Percentiles rank a stretch among this genome's conserved stretches.
Evolutionary conservation across 2,797 vertebrate species (phyloP).

Genomic region (Acipenser oxyrinchus): DNA sequence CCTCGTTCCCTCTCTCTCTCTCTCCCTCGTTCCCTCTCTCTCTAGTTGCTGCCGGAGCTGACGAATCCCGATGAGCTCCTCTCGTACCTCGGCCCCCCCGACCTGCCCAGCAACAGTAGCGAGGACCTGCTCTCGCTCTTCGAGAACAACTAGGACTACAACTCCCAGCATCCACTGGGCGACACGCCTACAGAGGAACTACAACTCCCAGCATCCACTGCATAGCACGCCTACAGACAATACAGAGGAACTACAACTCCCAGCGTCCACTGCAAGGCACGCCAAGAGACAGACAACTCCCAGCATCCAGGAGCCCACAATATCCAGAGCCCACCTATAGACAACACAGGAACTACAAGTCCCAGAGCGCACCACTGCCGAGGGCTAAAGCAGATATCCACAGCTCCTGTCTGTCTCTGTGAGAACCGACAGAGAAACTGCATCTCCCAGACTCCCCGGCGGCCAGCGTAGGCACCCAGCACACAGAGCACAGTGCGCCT

Average conservation of each 20-base stretch:
- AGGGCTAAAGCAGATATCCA: too few species aligned
- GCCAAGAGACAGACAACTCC: neutral
- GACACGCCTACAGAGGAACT: slow-evolving; percentile 23
- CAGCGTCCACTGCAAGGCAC: too few species aligned
- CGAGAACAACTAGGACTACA: slow-evolving; percentile 80
- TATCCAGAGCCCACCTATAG: neutral
- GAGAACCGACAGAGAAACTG: neutral
- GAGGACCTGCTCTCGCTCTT: slow-evolving; percentile 92
- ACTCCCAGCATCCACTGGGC: too few species aligned
- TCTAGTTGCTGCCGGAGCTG: slow-evolving; percentile 86
- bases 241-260: too few species aligned
- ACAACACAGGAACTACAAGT: too few species aligned
- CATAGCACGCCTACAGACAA: too few species aligned
- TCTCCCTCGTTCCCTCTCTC: too few species aligned
- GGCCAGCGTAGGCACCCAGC: neutral
- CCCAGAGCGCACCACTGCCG: too few species aligned
- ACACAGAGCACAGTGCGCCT: too few species aligned
- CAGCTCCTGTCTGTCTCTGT: neutral
- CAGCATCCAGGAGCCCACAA: slow-evolving; percentile 23
- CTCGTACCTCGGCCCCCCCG: slow-evolving; percentile 86
- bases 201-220: too few species aligned
- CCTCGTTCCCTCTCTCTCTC: too few species aligned
- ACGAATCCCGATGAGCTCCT: slow-evolving; percentile 91
- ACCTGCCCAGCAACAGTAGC: slow-evolving; percentile 84
- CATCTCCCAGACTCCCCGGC: neutral